phyloP scores from a whole-genome alignment of 1,140 invertebrate genomes.

The Trichomalopsis sarcophagae region DNA sequence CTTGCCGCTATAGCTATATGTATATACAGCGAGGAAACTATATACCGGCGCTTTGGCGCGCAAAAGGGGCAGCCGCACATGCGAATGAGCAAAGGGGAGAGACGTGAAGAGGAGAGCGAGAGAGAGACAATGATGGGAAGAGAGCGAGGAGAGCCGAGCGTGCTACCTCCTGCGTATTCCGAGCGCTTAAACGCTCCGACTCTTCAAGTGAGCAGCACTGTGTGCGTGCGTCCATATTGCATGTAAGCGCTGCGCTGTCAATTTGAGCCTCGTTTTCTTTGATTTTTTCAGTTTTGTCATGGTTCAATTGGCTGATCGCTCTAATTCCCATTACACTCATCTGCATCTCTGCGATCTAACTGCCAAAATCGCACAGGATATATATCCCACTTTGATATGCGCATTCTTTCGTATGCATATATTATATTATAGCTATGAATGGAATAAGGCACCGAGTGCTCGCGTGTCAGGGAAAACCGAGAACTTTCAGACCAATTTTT shows the following conservation, averaged over 20 bases:
- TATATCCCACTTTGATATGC: too few relatives aligned
- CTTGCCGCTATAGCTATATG: not conserved
- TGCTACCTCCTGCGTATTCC: not conserved
- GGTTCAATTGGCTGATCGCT: not conserved
- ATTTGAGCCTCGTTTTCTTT: not conserved
- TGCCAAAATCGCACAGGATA: too few relatives aligned
- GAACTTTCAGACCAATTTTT: slow-evolving; percentile 16
- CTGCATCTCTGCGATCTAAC: too few relatives aligned
- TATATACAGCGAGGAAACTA: not conserved
- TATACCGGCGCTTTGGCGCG: not conserved
- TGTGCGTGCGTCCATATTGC: not conserved
- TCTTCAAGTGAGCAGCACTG: slow-evolving; percentile 2
- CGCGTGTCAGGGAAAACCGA: slow-evolving; percentile 5
- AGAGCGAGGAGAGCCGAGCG: not conserved
- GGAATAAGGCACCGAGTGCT: too few relatives aligned
- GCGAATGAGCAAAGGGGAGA: not conserved
- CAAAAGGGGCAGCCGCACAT: not conserved
- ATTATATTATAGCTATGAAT: too few relatives aligned
- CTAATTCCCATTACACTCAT: too few relatives aligned
- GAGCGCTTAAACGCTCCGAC: not conserved
- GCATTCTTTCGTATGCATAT: too few relatives aligned
- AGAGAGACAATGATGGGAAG: slow-evolving; percentile 37
- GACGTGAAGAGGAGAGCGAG: not conserved
- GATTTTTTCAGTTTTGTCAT: not conserved
- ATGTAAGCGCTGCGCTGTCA: too few relatives aligned